Conservation (phyloP, 2,888 invertebrate genomes). For the Eumacrocentrus americanus region DNA sequence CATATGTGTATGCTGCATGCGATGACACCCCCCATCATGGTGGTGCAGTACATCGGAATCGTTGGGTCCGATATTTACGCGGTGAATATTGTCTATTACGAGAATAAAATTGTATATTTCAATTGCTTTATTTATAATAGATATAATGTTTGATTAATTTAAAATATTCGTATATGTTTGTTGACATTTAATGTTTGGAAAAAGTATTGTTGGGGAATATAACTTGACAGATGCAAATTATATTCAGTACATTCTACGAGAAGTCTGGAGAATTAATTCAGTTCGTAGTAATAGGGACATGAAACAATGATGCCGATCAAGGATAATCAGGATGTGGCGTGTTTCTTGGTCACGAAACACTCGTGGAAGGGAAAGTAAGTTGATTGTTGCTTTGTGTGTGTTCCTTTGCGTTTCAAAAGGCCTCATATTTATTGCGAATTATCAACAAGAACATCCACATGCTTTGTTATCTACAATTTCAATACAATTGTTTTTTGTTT, state of each 20-base stretch:
- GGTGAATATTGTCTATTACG: slow-evolving; percentile 14
- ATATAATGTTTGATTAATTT: slow-evolving; percentile 8
- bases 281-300: slow-evolving; percentile 57
- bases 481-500: too few species aligned
- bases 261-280: slow-evolving; percentile 25
- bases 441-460: too few species aligned
- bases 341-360: slow-evolving; percentile 96
- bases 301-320: slow-evolving; percentile 80
- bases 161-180: background rate
- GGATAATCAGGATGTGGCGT: slow-evolving; percentile 95
- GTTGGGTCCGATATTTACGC: slow-evolving; percentile 25
- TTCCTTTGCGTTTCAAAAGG: too few species aligned
- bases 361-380: slow-evolving; percentile 97
- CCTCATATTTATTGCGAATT: too few species aligned
- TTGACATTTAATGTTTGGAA: background rate
- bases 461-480: too few species aligned
- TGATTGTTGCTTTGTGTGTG: background rate
- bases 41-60: slow-evolving; percentile 42
- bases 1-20: too few species aligned
- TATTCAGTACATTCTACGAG: slow-evolving; percentile 22
- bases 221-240: slow-evolving; percentile 34
- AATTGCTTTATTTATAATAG: slow-evolving; percentile 8
- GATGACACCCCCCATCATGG: slow-evolving; percentile 50
- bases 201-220: background rate
- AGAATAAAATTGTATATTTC: slow-evolving; percentile 7